A percentile compares a stretch with the other conserved stretches of the same genome.
phyloP scores from a whole-genome alignment of 2,113 vertebrate genomes.

The Pygoscelis antarcticus region DNA sequence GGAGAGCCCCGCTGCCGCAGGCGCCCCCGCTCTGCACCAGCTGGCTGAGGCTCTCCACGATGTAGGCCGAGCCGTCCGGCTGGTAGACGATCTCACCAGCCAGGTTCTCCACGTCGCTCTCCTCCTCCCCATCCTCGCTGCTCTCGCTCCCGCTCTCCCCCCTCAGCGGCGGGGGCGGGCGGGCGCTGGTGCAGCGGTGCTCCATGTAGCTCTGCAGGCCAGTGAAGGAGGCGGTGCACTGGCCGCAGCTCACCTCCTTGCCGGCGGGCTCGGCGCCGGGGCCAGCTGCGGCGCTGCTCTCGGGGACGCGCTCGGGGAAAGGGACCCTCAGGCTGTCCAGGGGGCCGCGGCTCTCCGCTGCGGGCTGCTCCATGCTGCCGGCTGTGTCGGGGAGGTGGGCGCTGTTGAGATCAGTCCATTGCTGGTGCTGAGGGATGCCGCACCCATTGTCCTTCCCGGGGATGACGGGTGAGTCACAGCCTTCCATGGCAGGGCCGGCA shows the following conservation, averaged over 20 bases:
- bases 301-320: constrained; percentile 73
- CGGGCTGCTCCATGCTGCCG: constrained; percentile 86
- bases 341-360: constrained; percentile 73
- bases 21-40: constrained; percentile 89
- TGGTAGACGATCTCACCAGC: constrained; percentile 99
- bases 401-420: constrained; percentile 96
- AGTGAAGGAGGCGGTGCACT: constrained; percentile 79
- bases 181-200: constrained; percentile 75
- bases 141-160: constrained; percentile 90
- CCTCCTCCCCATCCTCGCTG: constrained; percentile 89
- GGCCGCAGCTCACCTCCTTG: constrained; percentile 82
- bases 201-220: constrained; percentile 86
- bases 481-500: constrained; percentile 99
- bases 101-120: constrained; percentile 98
- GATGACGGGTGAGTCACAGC: constrained; percentile 99
- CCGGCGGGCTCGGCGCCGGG: constrained; percentile 60
- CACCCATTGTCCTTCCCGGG: constrained; percentile 99
- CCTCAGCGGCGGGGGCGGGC: constrained; percentile 57
- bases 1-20: constrained; percentile 74
- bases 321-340: constrained; percentile 80
- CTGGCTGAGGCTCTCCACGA: constrained; percentile 98
- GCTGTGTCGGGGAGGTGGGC: constrained; percentile 88
- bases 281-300: constrained; percentile 61
- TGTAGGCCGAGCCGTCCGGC: constrained; percentile 97
- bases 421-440: constrained; percentile 89